A percentile compares a stretch with the other conserved stretches of the same genome.
These are phyloP conservation scores for Melanotaenia maccullochi DNA, from an alignment of 2,797 vertebrate genomes.

Conservation along the genomic window DNA sequence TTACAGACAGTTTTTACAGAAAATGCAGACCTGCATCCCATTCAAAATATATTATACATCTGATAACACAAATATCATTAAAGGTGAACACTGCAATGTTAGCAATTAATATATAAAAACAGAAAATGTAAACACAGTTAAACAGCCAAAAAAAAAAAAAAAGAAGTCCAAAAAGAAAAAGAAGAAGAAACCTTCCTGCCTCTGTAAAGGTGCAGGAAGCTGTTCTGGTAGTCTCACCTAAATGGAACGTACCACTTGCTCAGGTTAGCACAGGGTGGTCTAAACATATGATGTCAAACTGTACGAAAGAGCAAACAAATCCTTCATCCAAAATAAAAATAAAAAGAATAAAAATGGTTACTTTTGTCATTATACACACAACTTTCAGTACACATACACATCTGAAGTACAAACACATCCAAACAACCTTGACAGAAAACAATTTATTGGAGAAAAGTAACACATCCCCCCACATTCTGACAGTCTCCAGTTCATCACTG, in stretches of 20 bases:
- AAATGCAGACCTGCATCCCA: neutral
- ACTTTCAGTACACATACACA: neutral
- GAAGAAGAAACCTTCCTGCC: neutral
- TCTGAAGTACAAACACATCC: neutral
- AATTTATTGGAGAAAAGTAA: neutral
- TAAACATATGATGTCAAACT: neutral
- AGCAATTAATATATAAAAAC: neutral
- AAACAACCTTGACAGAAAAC: neutral
- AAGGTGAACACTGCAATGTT: neutral
- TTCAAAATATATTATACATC: neutral
- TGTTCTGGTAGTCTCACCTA: neutral
- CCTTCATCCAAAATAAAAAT: neutral
- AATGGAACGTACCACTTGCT: slow-evolving; percentile 4
- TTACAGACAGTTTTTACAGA: neutral
- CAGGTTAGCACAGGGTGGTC: neutral
- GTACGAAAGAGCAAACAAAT: slow-evolving; percentile 1
- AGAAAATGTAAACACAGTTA: no score
- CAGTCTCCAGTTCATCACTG: neutral
- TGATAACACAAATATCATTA: neutral
- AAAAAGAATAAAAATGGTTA: neutral
- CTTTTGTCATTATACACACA: neutral
- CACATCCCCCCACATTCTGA: neutral
- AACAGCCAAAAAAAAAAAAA: neutral
- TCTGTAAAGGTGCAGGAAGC: neutral
- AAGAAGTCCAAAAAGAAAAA: no score